phyloP scores from a whole-genome alignment of 2,113 vertebrate genomes.

The Indicator indicator region DNA sequence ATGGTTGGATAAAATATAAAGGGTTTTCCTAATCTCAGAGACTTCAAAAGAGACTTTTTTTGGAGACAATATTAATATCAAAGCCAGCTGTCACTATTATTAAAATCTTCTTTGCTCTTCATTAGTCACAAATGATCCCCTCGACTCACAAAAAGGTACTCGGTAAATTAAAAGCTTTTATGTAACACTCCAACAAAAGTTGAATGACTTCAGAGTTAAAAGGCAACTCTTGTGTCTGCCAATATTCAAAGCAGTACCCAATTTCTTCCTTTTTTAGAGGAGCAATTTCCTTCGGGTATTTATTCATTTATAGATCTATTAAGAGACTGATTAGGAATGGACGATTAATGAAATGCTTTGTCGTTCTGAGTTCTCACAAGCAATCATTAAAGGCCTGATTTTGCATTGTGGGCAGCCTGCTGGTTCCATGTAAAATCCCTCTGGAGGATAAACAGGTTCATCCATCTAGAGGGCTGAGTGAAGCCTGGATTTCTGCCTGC shows the following conservation, averaged over 20 bases:
- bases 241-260: slow-evolving; percentile 45
- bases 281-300: slow-evolving; percentile 54
- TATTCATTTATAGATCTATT: slow-evolving; percentile 58
- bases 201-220: slow-evolving; percentile 63
- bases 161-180: slow-evolving; percentile 73
- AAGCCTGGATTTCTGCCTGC: background rate
- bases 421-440: background rate
- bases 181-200: slow-evolving; percentile 68
- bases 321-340: slow-evolving; percentile 39
- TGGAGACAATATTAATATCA: slow-evolving; percentile 69
- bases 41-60: slow-evolving; percentile 70
- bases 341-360: slow-evolving; percentile 35
- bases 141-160: slow-evolving; percentile 67
- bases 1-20: slow-evolving; percentile 66
- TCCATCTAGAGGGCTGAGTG: background rate
- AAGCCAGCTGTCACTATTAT: slow-evolving; percentile 73
- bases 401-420: slow-evolving; percentile 13
- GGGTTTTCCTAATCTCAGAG: slow-evolving; percentile 59
- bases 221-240: slow-evolving; percentile 62
- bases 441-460: slow-evolving; percentile 39
- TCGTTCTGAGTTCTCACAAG: background rate
- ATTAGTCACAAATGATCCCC: slow-evolving; percentile 73
- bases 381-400: slow-evolving; percentile 37
- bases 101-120: slow-evolving; percentile 65
- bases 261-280: slow-evolving; percentile 44